Percentiles rank a stretch among this genome's conserved stretches.
Conservation (phyloP, 2,113 vertebrate genomes). For the Struthidea cinerea region DNA sequence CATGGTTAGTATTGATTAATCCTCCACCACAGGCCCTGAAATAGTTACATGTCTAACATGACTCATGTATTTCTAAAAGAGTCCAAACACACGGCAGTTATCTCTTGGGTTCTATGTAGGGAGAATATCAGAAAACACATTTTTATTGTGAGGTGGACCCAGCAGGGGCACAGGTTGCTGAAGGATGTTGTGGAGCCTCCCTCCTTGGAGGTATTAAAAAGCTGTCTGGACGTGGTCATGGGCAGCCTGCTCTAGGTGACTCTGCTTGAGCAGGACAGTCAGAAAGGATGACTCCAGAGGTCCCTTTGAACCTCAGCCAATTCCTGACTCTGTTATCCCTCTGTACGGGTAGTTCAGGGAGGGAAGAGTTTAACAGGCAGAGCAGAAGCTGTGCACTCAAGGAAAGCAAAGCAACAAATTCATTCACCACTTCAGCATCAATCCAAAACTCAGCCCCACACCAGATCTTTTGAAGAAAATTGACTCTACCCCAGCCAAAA, state of each 20-base stretch:
- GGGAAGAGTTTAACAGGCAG: neutral
- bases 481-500: neutral
- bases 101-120: neutral
- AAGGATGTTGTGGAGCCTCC: fast-evolving
- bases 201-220: neutral
- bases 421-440: neutral
- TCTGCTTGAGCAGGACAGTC: neutral
- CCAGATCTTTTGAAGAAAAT: neutral
- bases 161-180: neutral
- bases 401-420: neutral
- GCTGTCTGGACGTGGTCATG: fast-evolving
- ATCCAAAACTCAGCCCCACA: neutral
- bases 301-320: neutral
- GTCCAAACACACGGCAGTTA: neutral
- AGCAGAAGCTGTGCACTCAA: neutral
- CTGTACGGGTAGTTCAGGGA: neutral
- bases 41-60: neutral
- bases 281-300: neutral
- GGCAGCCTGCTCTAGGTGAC: neutral
- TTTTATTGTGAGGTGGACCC: neutral
- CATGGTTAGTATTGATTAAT: neutral
- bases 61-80: neutral
- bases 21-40: neutral
- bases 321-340: neutral
- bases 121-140: neutral